Evolutionary conservation across 2,113 vertebrate genomes (phyloP), one percentile per base, ranked within the genome.

Genomic region (Fulica atra): DNA sequence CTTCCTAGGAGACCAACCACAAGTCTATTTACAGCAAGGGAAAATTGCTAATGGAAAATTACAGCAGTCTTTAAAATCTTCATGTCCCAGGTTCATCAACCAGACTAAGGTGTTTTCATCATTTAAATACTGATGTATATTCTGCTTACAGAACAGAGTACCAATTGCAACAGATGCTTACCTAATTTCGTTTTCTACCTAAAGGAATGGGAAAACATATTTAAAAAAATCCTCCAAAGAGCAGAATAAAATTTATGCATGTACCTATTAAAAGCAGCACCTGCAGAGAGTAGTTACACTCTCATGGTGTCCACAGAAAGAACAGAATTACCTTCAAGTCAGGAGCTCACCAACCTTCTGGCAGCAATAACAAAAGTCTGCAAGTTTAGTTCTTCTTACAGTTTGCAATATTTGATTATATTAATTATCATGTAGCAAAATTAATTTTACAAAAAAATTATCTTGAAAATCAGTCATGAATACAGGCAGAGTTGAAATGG

Each of bases 401-500:
- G 0, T 51, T 50, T 80, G 89, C 89, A 91, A 56, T 38, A 91
- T 33, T 77, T 91, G 64, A 85, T 63, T 79, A 50, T 24, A 64
- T 38, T 83, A 92, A 93, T 91, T 51, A 68, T 48, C 64, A 31
- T 2, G 4, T 87, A 76, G 50, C n/a, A 86, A 46, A 94, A 89
- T 87, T 91, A 93, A 92, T 87, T 76, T n/a, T n/a, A n/a, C n/a
- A 87, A 63, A 83, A 86, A 88, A 40, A 38, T 46, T 70, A 42
- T 68, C 36, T 79, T 92, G 74, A 88, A 83, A 93, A 82, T 26
- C 68, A 64, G 36, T 56, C 53, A 79, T 80, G 77, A 89, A 38
- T 73, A 56, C 54, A 88, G 68, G 51, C 73, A 87, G 71, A 84
- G 71, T 40, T 1, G 1, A 76, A 96, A 88, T 46, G 69, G 89